Evolutionary conservation across 2,797 vertebrate genomes (phyloP).

Genomic region (Microctenopoma stevenorrisi): DNA sequence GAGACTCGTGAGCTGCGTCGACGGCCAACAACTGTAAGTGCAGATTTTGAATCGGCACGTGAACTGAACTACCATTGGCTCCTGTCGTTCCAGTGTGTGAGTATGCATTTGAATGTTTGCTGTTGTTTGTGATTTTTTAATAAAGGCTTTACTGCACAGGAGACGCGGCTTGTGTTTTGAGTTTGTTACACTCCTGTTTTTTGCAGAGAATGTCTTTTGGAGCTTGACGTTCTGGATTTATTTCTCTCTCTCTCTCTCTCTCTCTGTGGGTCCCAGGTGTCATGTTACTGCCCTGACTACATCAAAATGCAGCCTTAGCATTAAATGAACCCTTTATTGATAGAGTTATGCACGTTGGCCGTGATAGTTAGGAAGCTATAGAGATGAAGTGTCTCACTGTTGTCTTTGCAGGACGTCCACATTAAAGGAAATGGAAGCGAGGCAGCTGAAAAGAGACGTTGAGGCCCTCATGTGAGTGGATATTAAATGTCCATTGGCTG

Average conservation of each 20-base stretch:
- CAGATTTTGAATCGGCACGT: conserved; percentile 9
- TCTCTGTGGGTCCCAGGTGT: conserved; percentile 11
- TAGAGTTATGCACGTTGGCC: background rate
- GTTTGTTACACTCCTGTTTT: background rate
- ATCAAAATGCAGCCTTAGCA: conserved; percentile 13
- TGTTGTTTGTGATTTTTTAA: background rate
- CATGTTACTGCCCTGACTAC: conserved; percentile 24
- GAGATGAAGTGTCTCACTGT: background rate
- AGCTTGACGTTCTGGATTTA: background rate
- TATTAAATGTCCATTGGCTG: background rate
- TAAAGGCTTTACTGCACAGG: conserved; percentile 6
- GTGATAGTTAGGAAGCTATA: background rate
- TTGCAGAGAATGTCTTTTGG: background rate
- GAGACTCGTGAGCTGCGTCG: conserved; percentile 53
- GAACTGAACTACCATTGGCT: conserved; percentile 5
- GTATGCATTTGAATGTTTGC: background rate
- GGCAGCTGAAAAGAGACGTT: conserved; percentile 75
- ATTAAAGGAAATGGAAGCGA: conserved; percentile 74
- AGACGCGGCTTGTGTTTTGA: background rate
- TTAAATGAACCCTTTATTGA: conserved; percentile 1
- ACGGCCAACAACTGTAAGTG: background rate
- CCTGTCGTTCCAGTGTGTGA: conserved; percentile 40
- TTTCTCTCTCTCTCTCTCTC: background rate
- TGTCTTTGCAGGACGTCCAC: conserved; percentile 21
- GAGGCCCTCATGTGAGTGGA: conserved; percentile 79